A percentile compares a stretch with the other conserved stretches of the same genome.
phyloP scores from a whole-genome alignment of 2,888 invertebrate genomes.

The Andrena flavipes region DNA sequence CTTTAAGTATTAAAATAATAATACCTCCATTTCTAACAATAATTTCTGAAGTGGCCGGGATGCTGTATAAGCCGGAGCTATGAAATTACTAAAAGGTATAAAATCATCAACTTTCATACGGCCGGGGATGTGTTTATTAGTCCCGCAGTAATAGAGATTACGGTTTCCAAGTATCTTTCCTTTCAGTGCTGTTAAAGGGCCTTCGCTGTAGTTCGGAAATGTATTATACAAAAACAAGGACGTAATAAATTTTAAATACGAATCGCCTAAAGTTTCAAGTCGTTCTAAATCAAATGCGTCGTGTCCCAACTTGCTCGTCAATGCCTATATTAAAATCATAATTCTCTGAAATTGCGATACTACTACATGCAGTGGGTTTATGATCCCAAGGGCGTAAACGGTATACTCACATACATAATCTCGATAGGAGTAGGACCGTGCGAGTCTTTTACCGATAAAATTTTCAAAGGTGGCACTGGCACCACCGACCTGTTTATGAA shows the following conservation, averaged over 20 bases:
- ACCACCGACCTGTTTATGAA: conserved; percentile 54
- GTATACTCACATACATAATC: conserved; percentile 76
- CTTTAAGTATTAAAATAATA: conserved; percentile 10
- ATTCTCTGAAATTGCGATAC: not conserved
- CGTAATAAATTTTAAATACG: conserved; percentile 92
- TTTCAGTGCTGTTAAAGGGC: conserved; percentile 91
- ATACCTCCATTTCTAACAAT: conserved; percentile 79
- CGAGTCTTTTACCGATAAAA: conserved; percentile 55
- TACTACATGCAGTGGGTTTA: not conserved
- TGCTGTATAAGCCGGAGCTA: conserved; percentile 91
- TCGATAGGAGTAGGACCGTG: conserved; percentile 77
- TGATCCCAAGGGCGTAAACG: conserved; percentile 73
- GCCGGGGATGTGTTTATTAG: conserved; percentile 82
- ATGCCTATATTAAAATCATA: conserved; percentile 84
- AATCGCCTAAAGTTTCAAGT: conserved; percentile 95
- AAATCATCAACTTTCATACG: conserved; percentile 89
- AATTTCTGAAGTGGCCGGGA: conserved; percentile 86
- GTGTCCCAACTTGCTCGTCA: conserved; percentile 90
- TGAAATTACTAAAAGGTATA: conserved; percentile 90
- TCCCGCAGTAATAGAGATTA: conserved; percentile 92
- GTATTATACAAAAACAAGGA: conserved; percentile 90
- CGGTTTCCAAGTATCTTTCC: conserved; percentile 91
- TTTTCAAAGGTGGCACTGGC: conserved; percentile 62
- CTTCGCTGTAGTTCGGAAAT: conserved; percentile 91
- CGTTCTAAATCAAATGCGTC: conserved; percentile 93